Evolutionary conservation across 2,888 invertebrate species (phyloP), one percentile per base, ranked within the genome.

Genomic region (Chrysolina oricalcia): DNA sequence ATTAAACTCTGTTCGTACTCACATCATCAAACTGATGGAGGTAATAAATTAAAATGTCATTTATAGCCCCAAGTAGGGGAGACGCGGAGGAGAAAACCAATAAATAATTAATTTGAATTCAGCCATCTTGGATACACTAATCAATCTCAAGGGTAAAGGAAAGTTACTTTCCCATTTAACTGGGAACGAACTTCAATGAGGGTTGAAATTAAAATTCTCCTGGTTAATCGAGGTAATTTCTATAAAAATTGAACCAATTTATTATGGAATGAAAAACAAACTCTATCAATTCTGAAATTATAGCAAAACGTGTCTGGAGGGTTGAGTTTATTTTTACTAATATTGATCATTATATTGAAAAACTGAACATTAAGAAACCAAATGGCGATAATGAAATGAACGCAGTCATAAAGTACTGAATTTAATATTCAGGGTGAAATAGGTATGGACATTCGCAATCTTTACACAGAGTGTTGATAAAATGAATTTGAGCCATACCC

Each of bases 41-140:
- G 72, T 63, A 75, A 75, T 75, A 72, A 75, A 72, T 75, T 75
- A 72, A 75, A 75, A 75, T 70, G 70, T 75, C 74, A 75, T 72
- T 72, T 72, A 72, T 72, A 64, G 75, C 68, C 72, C 72, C 65
- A 72, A 72, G 64, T 64, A 72, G 64, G 68, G 75, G 72, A n/a
- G 71, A 66, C 65, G 62, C 59, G 66, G 62, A 68, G 83, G 71
- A 71, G 62, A 71, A 68, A 72, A 75, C 75, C 75, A 72, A 84
- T 86, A 85, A 86, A 85, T 85, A 86, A 86, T 86, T 85, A 86
- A 86, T 85, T 84, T 83, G 81, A 77, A 73, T 76, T 82, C 82
- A 80, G 85, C 85, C 85, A 85, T 86, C 81, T 84, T 85, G 83
- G 81, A 81, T 80, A 81, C 81, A 81, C 80, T 83, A 83, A 85